Conservation (phyloP, 2,113 vertebrate genomes). For the Oreocharis arfaki region DNA sequence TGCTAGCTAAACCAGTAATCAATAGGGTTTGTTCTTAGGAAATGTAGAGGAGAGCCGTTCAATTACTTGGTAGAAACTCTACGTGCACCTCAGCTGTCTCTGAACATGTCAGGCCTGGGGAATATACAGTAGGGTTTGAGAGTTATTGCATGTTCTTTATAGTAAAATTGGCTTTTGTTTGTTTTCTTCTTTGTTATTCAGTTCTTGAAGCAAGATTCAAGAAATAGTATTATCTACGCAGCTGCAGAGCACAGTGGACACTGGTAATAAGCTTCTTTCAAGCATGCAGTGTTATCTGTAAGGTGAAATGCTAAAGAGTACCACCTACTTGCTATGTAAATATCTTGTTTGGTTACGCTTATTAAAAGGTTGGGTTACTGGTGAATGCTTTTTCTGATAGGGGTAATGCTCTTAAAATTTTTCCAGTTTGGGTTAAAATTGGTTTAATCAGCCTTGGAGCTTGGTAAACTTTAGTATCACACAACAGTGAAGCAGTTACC, state of each 20-base stretch:
- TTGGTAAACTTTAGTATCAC: background rate
- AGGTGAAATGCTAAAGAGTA: background rate
- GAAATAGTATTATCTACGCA: background rate
- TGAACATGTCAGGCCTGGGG: background rate
- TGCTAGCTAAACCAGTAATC: slow-evolving; percentile 19
- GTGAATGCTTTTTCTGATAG: background rate
- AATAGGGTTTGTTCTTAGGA: slow-evolving; percentile 23
- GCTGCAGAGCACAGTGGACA: background rate
- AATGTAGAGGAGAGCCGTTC: slow-evolving; percentile 12
- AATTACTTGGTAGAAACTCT: slow-evolving; percentile 24
- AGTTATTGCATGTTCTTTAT: background rate
- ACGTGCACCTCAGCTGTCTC: background rate
- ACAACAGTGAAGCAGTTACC: background rate
- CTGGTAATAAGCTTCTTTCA: background rate
- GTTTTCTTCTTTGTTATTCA: background rate
- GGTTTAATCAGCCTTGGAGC: background rate
- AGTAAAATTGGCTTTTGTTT: background rate
- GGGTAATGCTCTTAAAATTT: background rate
- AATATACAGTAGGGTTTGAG: background rate
- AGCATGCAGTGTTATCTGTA: background rate
- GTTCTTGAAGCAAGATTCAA: background rate
- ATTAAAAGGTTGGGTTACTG: background rate
- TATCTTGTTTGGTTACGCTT: background rate
- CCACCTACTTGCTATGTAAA: background rate
- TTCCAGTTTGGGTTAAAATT: background rate